These are phyloP conservation scores for Clarias pachynema DNA, from an alignment of 2,797 vertebrate species.

Conservation along the genomic window DNA sequence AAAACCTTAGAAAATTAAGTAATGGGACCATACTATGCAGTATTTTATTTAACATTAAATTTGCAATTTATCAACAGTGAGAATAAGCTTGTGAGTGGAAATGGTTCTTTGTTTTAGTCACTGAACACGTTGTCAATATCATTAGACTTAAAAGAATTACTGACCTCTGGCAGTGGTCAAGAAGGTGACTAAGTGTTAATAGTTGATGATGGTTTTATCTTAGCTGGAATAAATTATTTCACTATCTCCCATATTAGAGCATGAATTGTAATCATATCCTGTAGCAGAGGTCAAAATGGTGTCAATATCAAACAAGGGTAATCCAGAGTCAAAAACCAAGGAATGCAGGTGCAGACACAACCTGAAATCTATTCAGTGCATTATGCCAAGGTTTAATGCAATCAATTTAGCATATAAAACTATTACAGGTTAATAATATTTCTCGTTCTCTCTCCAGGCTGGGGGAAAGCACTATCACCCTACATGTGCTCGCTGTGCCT, in stretches of 20 bases:
- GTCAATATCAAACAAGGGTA: not conserved
- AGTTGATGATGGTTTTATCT: conserved; percentile 30
- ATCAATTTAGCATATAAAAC: not conserved
- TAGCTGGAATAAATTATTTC: conserved; percentile 15
- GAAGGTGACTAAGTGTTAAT: conserved; percentile 23
- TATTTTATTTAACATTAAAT: not conserved
- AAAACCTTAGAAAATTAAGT: too few relatives aligned
- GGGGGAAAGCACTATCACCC: conserved; percentile 98
- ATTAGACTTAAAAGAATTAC: conserved; percentile 16
- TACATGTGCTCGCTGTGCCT: conserved; percentile 91
- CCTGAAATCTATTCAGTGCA: not conserved
- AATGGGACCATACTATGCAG: too few relatives aligned
- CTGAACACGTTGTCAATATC: conserved; percentile 2
- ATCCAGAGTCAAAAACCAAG: not conserved
- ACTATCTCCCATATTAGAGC: not conserved
- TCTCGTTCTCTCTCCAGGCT: conserved; percentile 74
- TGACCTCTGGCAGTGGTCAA: conserved; percentile 17
- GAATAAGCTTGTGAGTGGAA: not conserved
- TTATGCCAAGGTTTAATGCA: not conserved
- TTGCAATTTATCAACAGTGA: not conserved
- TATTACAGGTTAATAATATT: not conserved
- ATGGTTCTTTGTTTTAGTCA: not conserved
- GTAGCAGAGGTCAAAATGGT: not conserved
- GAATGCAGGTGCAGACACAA: not conserved
- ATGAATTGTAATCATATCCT: not conserved